Evolutionary conservation across 2,888 invertebrate genomes (phyloP).

Genomic region (Erebia ligea): DNA sequence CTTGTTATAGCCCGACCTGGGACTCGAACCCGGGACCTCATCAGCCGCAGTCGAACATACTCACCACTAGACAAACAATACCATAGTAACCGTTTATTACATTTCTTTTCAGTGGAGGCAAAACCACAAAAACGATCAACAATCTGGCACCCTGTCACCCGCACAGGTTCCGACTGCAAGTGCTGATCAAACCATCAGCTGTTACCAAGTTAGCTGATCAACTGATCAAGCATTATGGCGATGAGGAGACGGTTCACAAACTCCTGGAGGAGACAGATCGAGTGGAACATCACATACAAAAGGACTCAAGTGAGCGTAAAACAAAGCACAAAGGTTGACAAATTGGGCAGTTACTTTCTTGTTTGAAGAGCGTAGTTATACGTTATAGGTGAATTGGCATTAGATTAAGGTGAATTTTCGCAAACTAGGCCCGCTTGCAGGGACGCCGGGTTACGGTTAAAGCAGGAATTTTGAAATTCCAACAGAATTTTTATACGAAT

Average conservation of each 20-base stretch:
- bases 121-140: slow-evolving; percentile 64
- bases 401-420: too few relatives aligned
- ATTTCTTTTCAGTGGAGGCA: slow-evolving; percentile 68
- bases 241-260: slow-evolving; percentile 49
- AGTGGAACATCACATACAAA: slow-evolving; percentile 14
- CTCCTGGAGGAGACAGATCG: slow-evolving; percentile 41
- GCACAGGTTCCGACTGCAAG: slow-evolving; percentile 74
- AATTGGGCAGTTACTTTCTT: neutral
- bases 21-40: too few relatives aligned
- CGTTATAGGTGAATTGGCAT: too few relatives aligned
- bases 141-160: slow-evolving; percentile 75
- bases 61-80: too few relatives aligned
- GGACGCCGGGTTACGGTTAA: too few relatives aligned
- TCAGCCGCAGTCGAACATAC: too few relatives aligned
- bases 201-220: slow-evolving; percentile 50
- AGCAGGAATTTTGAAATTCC: too few relatives aligned
- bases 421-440: too few relatives aligned
- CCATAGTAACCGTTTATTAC: neutral
- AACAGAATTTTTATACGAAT: too few relatives aligned
- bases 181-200: slow-evolving; percentile 57
- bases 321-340: neutral
- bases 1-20: too few relatives aligned
- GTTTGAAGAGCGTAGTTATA: neutral
- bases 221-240: slow-evolving; percentile 56
- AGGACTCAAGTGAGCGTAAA: neutral